Base-by-base conservation (phyloP, 37 sponge, comb jelly and placozoan species). In the Petrosia ficiformis region DNA sequence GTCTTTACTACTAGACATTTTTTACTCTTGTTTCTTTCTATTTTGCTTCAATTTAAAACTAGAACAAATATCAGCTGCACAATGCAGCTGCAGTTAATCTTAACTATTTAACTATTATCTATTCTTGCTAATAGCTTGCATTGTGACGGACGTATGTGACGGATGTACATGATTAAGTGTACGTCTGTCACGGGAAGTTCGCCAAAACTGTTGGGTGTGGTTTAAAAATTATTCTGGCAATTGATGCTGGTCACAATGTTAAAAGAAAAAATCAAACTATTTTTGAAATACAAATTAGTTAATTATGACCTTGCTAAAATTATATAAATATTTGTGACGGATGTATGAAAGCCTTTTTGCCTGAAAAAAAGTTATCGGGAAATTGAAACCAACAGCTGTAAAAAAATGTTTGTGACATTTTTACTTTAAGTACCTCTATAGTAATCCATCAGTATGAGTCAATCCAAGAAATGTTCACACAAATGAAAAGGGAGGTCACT, bases 91-190 rank as follows among this genome's bases (percentile, higher is more conserved):
- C n/a, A n/a, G n/a, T n/a, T n/a, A n/a, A n/a, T n/a, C n/a, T n/a
- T n/a, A n/a, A n/a, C n/a, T n/a, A n/a, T n/a, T n/a, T n/a, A n/a
- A n/a, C 8, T 19, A 48, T 8, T 48, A 19, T 19, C 54, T 48
- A 14, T 14, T 19, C 14, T 14, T 48, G 14, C 14, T 8, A 48
- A 48, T 48, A 32, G 26, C 32, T 28, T 39, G 42, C n/a, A 3
- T 19, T 42, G 24, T 4, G 1, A 71, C 42, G 43, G 14, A 61
- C 42, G 59, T 54, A 59, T 39, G 76, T 75, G 76, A 75, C 65
- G 64, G 76, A 75, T 43, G 76, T 60, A 75, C 76, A 75, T n/a
- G 28, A 10, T 4, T 19, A 59, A 63, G 64, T 75, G 76, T 60
- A 75, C 76, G 64, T 75, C 65, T 41, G 65, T 61, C 76, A 75